Evolutionary conservation across 2,113 vertebrate species (phyloP), one percentile per base, ranked within the genome.

Genomic region (Neotragus moschatus): DNA sequence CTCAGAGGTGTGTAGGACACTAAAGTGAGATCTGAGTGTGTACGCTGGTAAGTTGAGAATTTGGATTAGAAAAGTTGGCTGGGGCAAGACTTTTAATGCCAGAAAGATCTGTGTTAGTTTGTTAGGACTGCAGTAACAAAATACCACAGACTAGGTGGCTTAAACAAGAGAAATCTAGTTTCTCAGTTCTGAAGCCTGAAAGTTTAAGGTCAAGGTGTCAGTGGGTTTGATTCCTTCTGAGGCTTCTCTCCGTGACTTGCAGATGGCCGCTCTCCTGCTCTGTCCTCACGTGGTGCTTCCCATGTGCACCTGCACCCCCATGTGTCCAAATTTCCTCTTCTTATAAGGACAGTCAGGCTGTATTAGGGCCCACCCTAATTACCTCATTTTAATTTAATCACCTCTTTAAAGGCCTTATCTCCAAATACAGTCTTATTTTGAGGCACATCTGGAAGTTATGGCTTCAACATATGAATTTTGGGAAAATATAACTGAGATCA

Each of bases 1-100:
- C n/a, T 15, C 12, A 19, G 16, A 25, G 3, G 6, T 45, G 2
- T 5, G 21, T 7, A n/a, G 12, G 49, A 2, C 25, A 25, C 3
- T 53, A 17, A 28, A 23, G 14, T 82, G 63, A 55, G n/a, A 25
- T 45, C 16, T 12, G 45, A 53, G 49, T 1, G 1, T 39, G 4
- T 33, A 73, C 1, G 1, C 16, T 75, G 10, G 2, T 66, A 33
- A 90, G 14, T 13, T 56, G 28, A 77, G 25, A 92, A 55, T 7
- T 43, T 23, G 0, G 28, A 70, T 55, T 1, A 43, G 58, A 55
- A 13, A 36, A 84, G 11, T 30, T 89, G 30, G 4, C 49, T 43
- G 17, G 33, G 47, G 5, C 8, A 60, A 84, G 6, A 61, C 43
- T 70, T 86, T 61, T 56, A 85, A 86, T 84, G 49, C 11, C 33